A percentile compares a stretch with the other conserved stretches of the same genome.
These are phyloP conservation scores for Anhinga rufa DNA, from an alignment of 2,113 vertebrate species.

Conservation along the genomic window DNA sequence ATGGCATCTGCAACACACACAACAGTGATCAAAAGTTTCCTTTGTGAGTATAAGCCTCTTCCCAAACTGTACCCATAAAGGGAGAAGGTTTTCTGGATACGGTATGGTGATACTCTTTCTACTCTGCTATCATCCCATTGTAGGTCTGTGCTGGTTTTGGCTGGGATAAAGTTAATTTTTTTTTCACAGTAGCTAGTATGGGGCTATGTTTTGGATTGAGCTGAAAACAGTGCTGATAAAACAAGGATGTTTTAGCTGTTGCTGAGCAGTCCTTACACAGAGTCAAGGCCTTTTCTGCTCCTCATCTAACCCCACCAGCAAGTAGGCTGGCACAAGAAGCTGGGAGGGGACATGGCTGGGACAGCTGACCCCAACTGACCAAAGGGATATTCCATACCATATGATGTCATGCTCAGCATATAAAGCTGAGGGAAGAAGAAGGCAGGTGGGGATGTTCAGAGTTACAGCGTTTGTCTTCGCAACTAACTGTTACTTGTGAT, in stretches of 20 bases:
- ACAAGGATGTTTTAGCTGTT: too few relatives aligned
- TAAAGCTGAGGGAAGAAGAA: too few relatives aligned
- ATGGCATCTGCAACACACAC: neutral
- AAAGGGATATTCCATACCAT: too few relatives aligned
- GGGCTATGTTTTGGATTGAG: neutral
- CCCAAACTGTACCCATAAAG: neutral
- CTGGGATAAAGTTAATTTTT: neutral
- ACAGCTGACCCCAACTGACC: too few relatives aligned
- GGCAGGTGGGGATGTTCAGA: too few relatives aligned
- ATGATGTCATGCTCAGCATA: too few relatives aligned
- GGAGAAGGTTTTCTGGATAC: neutral
- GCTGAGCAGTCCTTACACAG: too few relatives aligned
- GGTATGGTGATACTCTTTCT: neutral
- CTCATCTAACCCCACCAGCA: too few relatives aligned
- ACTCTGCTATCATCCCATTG: neutral
- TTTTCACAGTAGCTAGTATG: neutral
- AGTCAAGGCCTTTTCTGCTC: too few relatives aligned
- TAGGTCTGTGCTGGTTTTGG: neutral
- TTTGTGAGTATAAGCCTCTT: neutral
- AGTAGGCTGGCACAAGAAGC: too few relatives aligned
- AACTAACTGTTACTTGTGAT: fast-evolving
- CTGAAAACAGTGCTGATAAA: too few relatives aligned
- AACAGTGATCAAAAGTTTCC: neutral
- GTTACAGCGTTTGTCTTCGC: neutral
- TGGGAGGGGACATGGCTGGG: too few relatives aligned